These are phyloP conservation scores for Diaphora mendica DNA, from an alignment of 2,888 invertebrate genomes.

Conservation along the genomic window DNA sequence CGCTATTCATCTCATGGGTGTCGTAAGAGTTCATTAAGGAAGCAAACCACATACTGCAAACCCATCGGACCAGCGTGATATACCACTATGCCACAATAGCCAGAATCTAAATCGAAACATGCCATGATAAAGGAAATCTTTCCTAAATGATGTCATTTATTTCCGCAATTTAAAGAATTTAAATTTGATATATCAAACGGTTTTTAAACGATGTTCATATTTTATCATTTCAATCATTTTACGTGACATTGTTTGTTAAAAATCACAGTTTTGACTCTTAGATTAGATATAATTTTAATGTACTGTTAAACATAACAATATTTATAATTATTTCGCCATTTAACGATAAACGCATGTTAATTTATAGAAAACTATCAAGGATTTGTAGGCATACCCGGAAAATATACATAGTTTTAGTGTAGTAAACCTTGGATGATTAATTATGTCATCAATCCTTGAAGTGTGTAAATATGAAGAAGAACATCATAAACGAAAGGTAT, in stretches of 20 bases:
- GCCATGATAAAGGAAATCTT: no score
- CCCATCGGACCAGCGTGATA: no score
- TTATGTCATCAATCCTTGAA: background rate
- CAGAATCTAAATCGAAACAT: no score
- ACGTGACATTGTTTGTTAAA: conserved; percentile 1
- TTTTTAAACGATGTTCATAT: background rate
- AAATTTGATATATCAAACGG: conserved; percentile 1
- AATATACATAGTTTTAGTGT: background rate
- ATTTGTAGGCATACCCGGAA: background rate
- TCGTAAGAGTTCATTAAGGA: no score
- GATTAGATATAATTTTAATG: conserved; percentile 5
- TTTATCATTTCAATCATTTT: background rate
- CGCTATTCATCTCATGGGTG: no score
- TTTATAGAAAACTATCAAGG: background rate
- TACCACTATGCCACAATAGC: no score
- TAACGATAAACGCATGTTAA: background rate
- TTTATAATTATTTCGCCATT: background rate
- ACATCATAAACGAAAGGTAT: background rate
- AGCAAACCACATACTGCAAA: no score
- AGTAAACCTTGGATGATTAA: background rate
- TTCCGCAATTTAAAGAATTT: background rate
- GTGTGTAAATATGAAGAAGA: background rate
- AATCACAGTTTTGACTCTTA: background rate
- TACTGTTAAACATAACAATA: background rate
- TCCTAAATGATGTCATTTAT: background rate